phyloP scores from a whole-genome alignment of 2,797 vertebrate species.

The Glyptemys insculpta region DNA sequence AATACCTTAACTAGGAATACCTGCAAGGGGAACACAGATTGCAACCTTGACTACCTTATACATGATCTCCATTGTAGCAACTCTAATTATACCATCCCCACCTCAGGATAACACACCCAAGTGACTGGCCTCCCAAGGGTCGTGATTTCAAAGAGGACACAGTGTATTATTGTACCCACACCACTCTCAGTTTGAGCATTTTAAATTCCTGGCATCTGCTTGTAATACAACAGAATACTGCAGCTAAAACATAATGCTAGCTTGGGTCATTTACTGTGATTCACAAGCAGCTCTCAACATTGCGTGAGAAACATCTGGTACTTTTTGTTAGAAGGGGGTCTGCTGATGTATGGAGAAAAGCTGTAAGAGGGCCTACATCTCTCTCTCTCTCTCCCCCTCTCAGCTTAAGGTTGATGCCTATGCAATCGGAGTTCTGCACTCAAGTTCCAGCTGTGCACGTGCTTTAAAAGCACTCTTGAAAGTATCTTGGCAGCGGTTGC shows the following conservation, averaged over 20 bases:
- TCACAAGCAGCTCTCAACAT: not conserved
- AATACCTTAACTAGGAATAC: not conserved
- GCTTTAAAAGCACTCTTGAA: not conserved
- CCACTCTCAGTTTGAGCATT: not conserved
- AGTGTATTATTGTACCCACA: not conserved
- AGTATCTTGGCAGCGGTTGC: not conserved
- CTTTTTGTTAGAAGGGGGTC: not conserved
- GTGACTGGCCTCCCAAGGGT: not conserved
- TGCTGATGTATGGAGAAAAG: not conserved
- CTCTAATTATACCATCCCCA: not conserved
- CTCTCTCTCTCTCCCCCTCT: fast-evolving
- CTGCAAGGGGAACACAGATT: not conserved
- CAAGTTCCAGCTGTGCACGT: not conserved
- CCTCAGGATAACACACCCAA: fast-evolving
- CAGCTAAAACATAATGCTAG: not conserved
- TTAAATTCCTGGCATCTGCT: not conserved
- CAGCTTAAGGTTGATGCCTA: not conserved
- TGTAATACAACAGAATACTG: not conserved
- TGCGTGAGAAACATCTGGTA: not conserved
- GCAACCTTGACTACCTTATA: not conserved
- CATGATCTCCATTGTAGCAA: fast-evolving
- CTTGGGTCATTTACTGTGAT: not conserved
- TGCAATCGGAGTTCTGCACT: not conserved
- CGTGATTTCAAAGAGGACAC: not conserved
- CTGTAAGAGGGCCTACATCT: not conserved